These are phyloP conservation scores for Timema cristinae DNA, from an alignment of 2,888 invertebrate species.

Conservation along the genomic window DNA sequence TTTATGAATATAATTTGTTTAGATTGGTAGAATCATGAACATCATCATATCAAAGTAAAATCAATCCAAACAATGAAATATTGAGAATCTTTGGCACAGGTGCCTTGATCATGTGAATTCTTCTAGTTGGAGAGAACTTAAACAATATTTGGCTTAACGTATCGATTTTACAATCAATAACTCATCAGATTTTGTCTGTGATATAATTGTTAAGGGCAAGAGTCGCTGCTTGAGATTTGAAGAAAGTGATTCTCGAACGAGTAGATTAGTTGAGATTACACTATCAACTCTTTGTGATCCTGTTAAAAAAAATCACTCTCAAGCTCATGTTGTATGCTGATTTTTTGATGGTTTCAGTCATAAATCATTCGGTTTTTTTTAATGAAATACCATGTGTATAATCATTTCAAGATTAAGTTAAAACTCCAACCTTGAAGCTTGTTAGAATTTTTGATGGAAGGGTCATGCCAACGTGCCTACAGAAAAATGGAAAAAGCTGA, in stretches of 20 bases:
- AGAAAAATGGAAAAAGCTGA: not conserved
- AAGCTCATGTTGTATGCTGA: not conserved
- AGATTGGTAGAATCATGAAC: not conserved
- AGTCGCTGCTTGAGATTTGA: not conserved
- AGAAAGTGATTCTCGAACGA: not conserved
- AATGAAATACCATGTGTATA: not conserved
- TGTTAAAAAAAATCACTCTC: slow-evolving; percentile 1
- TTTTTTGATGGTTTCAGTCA: not conserved
- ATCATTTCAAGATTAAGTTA: not conserved
- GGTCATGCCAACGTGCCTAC: not conserved
- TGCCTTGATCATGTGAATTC: not conserved
- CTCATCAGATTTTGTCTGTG: not conserved
- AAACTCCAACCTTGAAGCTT: not conserved
- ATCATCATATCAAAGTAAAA: not conserved
- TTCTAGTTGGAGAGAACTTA: not conserved
- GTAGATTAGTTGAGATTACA: slow-evolving; percentile 1
- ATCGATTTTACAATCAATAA: not conserved
- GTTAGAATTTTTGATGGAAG: slow-evolving; percentile 1
- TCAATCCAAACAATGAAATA: not conserved
- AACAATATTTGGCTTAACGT: not conserved
- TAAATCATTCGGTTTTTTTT: not conserved
- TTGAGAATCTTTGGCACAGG: not conserved
- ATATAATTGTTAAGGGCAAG: not conserved
- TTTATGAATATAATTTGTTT: not conserved
- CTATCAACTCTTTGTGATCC: not conserved